Base-by-base conservation (phyloP, 2,113 vertebrate species). In the Dolichallabes microphthalmus region DNA sequence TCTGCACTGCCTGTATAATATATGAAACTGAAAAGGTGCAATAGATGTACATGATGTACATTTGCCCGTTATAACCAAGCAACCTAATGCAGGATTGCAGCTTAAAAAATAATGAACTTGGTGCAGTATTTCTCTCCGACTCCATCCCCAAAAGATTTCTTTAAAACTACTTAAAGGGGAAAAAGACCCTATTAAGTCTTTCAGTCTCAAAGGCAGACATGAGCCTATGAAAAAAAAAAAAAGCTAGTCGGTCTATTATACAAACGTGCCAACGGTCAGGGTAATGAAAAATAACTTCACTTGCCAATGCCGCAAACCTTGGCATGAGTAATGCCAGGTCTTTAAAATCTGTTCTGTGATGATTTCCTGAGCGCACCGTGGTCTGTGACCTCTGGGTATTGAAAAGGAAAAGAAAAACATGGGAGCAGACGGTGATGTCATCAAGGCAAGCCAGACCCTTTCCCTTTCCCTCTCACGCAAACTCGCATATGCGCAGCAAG, bases 401-500 rank as follows among this genome's bases (percentile, higher is more conserved):
- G 52, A 77, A 77, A 82, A 58, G 30, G 30, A 82, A 68, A 55
- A 68, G 30, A 86, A 82, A n/a, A 82, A 82, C 71, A 83, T 8
- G 4, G 30, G 76, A 58, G 63, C 82, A 87, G 58, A 85, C 52
- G 12, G 30, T 82, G 78, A 87, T 68, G 82, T 87, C 58, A 85
- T 68, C 19, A 68, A 27, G 15, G 52, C 58, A 58, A n/a, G 27
- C 69, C 69, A 85, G 73, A 77, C 71, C 22, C 58, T 32, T n/a
- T 25, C 73, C 61, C 39, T 85, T 14, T 64, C 61, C 2, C 75
- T 20, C 85, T 55, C 39, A 60, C 39, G 17, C 53, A 45, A 25
- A 20, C 39, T 27, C 58, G 27, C 39, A 74, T 17, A 86, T n/a
- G 50, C 22, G 53, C 45, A n/a, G 50, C 61, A 5, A 60, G 60